phyloP scores from a whole-genome alignment of 1,140 invertebrate genomes.

The Portunus trituberculatus region DNA sequence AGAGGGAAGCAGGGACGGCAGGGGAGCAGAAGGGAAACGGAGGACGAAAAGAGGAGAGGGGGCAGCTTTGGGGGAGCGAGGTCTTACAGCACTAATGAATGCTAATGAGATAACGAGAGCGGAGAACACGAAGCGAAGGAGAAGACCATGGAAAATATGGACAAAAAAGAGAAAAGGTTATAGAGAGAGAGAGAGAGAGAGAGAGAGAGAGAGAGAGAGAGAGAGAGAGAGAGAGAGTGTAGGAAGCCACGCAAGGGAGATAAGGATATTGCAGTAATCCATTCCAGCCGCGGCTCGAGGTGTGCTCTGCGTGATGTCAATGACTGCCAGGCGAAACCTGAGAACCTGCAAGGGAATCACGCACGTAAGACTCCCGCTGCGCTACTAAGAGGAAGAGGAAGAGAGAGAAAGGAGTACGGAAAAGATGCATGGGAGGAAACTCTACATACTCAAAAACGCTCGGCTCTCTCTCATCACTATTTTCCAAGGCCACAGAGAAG shows the following conservation, averaged over 20 bases:
- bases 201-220: constrained; percentile 44
- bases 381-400: neutral
- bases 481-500: neutral
- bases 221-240: neutral
- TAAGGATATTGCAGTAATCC: neutral
- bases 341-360: neutral
- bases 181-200: constrained; percentile 26
- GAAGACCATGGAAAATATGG: neutral
- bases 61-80: too few relatives aligned
- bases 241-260: too few relatives aligned
- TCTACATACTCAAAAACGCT: neutral
- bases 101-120: neutral
- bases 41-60: neutral
- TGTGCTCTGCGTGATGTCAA: neutral
- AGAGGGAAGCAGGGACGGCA: neutral
- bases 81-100: too few relatives aligned
- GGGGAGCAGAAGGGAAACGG: neutral
- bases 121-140: neutral
- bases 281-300: neutral
- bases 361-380: neutral
- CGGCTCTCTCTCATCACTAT: neutral
- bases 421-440: neutral
- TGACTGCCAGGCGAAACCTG: neutral
- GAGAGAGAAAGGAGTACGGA: neutral
- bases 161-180: too few relatives aligned